phyloP scores from a whole-genome alignment of 2,797 vertebrate species.

The Semotilus atromaculatus region DNA sequence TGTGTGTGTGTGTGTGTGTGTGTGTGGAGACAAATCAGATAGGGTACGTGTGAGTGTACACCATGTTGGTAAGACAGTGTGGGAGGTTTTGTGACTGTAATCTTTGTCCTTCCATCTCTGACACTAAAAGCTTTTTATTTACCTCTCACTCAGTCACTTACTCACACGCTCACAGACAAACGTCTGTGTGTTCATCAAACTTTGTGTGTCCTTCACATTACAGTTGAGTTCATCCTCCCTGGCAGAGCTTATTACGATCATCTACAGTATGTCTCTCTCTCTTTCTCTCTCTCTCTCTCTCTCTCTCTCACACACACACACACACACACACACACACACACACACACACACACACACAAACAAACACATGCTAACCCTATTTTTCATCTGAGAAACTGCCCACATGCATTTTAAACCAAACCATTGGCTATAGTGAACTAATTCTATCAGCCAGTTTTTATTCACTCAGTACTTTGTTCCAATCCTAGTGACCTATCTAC shows the following conservation, averaged over 20 bases:
- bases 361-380: constrained; percentile 47
- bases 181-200: constrained; percentile 15
- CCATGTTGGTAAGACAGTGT: constrained; percentile 31
- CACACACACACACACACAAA: constrained; percentile 38
- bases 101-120: constrained; percentile 78
- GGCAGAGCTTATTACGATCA: constrained; percentile 3
- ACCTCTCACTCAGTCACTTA: constrained; percentile 74
- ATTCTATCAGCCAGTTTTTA: constrained; percentile 65
- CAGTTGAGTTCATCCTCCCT: constrained; percentile 5
- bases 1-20: constrained; percentile 32
- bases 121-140: constrained; percentile 88
- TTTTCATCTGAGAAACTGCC: constrained; percentile 63
- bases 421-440: constrained; percentile 67
- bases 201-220: constrained; percentile 10
- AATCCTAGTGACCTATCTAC: not conserved
- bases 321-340: constrained; percentile 42
- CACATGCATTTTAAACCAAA: constrained; percentile 67
- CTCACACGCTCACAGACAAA: constrained; percentile 28
- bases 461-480: constrained; percentile 44
- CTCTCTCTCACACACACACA: constrained; percentile 31
- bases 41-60: constrained; percentile 25
- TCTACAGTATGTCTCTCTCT: constrained; percentile 7
- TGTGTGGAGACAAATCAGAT: constrained; percentile 26
- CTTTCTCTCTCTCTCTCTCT: constrained; percentile 1
- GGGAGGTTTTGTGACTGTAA: constrained; percentile 70